A percentile compares a stretch with the other conserved stretches of the same genome.
These are phyloP conservation scores for Hydractinia symbiolongicarpus DNA, from an alignment of 30 jellyfish, hydroid and myxozoan species.

Conservation along the genomic window DNA sequence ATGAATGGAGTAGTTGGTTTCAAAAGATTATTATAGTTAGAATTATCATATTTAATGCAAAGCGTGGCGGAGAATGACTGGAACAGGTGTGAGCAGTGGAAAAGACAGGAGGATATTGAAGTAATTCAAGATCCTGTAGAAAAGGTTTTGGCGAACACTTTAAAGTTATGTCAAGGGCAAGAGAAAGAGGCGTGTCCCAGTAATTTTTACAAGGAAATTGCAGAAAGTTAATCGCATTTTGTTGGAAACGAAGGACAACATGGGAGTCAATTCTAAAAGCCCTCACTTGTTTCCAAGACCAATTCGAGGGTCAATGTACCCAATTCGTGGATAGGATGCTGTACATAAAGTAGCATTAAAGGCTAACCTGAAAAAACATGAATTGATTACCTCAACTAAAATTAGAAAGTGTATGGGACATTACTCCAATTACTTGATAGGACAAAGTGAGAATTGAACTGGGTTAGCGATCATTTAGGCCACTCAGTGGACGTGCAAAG, in stretches of 20 bases:
- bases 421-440: constrained; percentile 23
- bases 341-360: constrained; percentile 22
- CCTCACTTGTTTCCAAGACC: constrained; percentile 1
- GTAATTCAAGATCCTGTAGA: too few species aligned
- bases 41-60: too few species aligned
- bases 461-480: constrained; percentile 32
- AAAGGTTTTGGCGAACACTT: too few species aligned
- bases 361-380: constrained; percentile 21
- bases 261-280: background rate
- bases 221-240: background rate
- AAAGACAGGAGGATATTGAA: too few species aligned
- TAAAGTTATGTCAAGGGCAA: too few species aligned
- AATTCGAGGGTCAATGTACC: background rate
- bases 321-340: constrained; percentile 18
- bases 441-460: constrained; percentile 26
- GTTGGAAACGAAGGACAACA: background rate
- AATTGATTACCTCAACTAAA: constrained; percentile 32
- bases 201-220: background rate
- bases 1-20: too few species aligned
- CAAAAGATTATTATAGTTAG: too few species aligned
- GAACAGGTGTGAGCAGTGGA: too few species aligned
- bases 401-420: constrained; percentile 28
- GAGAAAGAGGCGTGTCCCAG: background rate
- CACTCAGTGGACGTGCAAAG: constrained; percentile 29
- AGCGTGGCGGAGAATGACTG: too few species aligned